Evolutionary conservation across 2,888 invertebrate species (phyloP).

Genomic region (Lochmaea capreae): DNA sequence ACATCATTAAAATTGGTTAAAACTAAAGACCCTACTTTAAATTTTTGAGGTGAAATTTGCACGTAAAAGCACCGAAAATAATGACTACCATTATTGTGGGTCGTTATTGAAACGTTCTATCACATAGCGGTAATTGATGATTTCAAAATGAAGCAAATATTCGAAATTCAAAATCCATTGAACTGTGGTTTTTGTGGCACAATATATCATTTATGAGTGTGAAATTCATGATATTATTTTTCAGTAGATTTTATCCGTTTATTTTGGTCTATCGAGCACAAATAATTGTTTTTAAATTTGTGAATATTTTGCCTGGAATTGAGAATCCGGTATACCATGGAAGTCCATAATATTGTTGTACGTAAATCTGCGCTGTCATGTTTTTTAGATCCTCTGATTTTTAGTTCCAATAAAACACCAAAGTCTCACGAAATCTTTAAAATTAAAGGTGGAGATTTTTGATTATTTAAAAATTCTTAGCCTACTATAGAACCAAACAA

Average conservation of each 20-base stretch:
- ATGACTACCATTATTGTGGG: constrained; percentile 6
- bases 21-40: constrained; percentile 1
- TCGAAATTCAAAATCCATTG: constrained; percentile 6
- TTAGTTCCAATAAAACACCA: too few relatives aligned
- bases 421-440: too few relatives aligned
- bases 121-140: constrained; percentile 9
- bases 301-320: too few relatives aligned
- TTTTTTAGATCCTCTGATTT: too few relatives aligned
- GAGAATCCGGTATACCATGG: too few relatives aligned
- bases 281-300: background rate
- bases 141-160: constrained; percentile 9
- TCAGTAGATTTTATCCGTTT: background rate
- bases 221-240: background rate
- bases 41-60: constrained; percentile 6
- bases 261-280: background rate
- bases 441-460: too few relatives aligned
- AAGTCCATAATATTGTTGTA: too few relatives aligned
- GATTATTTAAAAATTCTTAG: too few relatives aligned
- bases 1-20: background rate
- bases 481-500: too few relatives aligned
- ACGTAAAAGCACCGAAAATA: constrained; percentile 7
- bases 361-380: too few relatives aligned
- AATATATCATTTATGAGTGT: constrained; percentile 6
- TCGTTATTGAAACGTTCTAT: constrained; percentile 8
- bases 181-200: constrained; percentile 8